phyloP scores from a whole-genome alignment of 2,888 invertebrate species.

The Ephialtes manifestator region DNA sequence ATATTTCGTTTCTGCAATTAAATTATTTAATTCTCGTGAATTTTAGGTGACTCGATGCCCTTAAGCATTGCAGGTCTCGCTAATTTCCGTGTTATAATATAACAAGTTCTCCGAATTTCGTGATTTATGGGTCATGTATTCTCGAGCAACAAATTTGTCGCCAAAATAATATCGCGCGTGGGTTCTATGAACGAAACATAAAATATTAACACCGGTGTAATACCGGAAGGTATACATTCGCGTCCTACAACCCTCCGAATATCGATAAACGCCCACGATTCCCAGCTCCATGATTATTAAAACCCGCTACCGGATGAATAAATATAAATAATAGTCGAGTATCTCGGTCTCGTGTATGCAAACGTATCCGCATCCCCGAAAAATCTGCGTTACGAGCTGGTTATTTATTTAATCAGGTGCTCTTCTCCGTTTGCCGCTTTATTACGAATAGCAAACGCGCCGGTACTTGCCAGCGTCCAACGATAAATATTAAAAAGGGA shows the following conservation, averaged over 20 bases:
- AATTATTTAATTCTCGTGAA: too few relatives aligned
- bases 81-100: background rate
- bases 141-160: slow-evolving; percentile 42
- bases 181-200: slow-evolving; percentile 51
- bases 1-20: too few relatives aligned
- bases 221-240: slow-evolving; percentile 55
- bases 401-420: slow-evolving; percentile 64
- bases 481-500: slow-evolving; percentile 80
- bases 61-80: background rate
- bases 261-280: slow-evolving; percentile 50
- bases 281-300: slow-evolving; percentile 23
- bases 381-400: slow-evolving; percentile 60
- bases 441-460: slow-evolving; percentile 40
- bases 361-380: slow-evolving; percentile 67
- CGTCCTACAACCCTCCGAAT: slow-evolving; percentile 30
- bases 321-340: slow-evolving; percentile 65
- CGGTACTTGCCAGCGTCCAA: slow-evolving; percentile 60
- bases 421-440: slow-evolving; percentile 16
- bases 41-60: background rate
- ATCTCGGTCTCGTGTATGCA: slow-evolving; percentile 30
- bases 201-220: slow-evolving; percentile 57
- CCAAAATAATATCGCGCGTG: slow-evolving; percentile 50
- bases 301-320: slow-evolving; percentile 54
- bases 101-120: slow-evolving; percentile 10
- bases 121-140: slow-evolving; percentile 5